These are phyloP conservation scores for Oscheius onirici DNA, from an alignment of 2,888 invertebrate genomes.

Conservation along the genomic window DNA sequence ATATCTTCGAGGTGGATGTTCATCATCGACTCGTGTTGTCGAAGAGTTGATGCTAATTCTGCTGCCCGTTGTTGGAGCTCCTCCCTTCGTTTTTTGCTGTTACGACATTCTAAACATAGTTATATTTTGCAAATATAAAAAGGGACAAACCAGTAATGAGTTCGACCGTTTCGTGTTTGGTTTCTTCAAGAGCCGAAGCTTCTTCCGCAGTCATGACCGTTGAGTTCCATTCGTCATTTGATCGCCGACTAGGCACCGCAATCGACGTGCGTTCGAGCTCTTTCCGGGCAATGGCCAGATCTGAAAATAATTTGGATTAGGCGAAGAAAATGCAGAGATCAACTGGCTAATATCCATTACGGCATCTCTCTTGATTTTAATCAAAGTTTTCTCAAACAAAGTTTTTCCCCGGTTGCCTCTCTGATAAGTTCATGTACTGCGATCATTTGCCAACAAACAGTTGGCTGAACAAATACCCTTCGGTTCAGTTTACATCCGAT, in stretches of 20 bases:
- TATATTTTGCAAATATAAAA: not conserved
- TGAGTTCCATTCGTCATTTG: not conserved
- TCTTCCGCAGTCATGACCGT: not conserved
- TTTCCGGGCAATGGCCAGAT: slow-evolving; percentile 4
- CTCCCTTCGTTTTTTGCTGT: not conserved
- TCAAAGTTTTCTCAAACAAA: no score
- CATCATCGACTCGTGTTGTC: not conserved
- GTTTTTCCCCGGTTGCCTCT: no score
- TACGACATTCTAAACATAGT: slow-evolving; percentile 10
- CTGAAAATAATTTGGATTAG: slow-evolving; percentile 8
- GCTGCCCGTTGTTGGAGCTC: not conserved
- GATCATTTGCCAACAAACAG: no score
- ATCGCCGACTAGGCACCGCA: not conserved
- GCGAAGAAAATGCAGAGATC: not conserved
- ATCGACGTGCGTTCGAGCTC: slow-evolving; percentile 1
- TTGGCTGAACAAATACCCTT: no score
- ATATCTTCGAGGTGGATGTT: not conserved
- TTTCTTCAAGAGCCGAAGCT: not conserved
- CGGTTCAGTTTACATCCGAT: no score
- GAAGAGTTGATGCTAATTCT: not conserved
- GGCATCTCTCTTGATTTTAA: no score
- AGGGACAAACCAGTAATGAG: not conserved
- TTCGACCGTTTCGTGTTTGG: not conserved
- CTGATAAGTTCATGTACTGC: no score
- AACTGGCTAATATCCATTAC: not conserved